phyloP scores from a whole-genome alignment of 1,140 invertebrate species.

The Conus betulinus region DNA sequence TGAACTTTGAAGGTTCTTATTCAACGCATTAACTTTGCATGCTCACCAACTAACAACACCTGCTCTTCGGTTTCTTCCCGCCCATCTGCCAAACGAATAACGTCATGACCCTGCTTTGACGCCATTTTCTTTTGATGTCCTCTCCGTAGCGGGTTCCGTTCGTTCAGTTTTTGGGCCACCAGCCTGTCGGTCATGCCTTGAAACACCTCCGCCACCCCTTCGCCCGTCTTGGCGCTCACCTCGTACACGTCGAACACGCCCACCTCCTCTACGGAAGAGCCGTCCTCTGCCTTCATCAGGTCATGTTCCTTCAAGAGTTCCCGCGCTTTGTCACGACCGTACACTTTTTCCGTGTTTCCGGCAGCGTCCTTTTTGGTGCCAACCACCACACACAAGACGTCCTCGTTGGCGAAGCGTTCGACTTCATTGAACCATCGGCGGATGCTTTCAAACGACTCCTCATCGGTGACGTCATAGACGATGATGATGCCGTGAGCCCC shows the following conservation, averaged over 20 bases:
- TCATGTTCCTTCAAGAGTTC: background rate
- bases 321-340: background rate
- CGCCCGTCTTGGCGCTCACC: conserved; percentile 20
- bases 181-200: background rate
- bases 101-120: background rate
- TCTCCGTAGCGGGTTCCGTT: background rate
- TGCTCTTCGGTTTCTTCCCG: background rate
- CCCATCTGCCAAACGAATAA: background rate
- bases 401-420: conserved; percentile 12
- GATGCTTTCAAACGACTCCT: conserved; percentile 4
- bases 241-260: background rate
- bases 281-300: background rate
- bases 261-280: background rate
- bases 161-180: background rate
- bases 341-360: background rate
- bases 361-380: conserved; percentile 11
- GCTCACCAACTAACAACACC: background rate
- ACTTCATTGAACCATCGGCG: background rate
- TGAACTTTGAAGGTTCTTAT: too few relatives aligned
- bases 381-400: background rate
- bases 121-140: background rate
- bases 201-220: background rate
- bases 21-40: too few relatives aligned
- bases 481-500: conserved; percentile 23
- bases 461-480: conserved; percentile 29